Percentiles rank a stretch among this genome's conserved stretches.
phyloP scores from a whole-genome alignment of 2,113 vertebrate genomes.

The Meles meles region DNA sequence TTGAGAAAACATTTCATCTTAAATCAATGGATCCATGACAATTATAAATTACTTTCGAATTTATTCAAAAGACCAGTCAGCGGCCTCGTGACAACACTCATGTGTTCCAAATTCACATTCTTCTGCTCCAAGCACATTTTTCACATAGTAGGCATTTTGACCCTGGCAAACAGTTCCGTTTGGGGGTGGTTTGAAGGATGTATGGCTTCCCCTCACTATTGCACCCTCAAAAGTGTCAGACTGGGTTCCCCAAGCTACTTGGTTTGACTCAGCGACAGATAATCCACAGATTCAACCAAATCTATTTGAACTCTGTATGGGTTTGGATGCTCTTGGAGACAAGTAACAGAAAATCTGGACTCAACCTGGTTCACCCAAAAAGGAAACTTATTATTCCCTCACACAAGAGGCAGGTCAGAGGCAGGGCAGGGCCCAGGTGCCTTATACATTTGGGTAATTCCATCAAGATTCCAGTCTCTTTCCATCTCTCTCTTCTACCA shows the following conservation, averaged over 20 bases:
- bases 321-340: background rate
- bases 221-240: background rate
- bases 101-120: background rate
- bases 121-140: background rate
- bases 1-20: constrained; percentile 41
- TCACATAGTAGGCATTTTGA: background rate
- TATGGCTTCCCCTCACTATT: background rate
- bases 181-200: background rate
- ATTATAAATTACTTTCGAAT: constrained; percentile 59
- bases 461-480: background rate
- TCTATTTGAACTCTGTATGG: background rate
- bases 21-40: constrained; percentile 49
- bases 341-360: background rate
- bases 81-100: background rate
- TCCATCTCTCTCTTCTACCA: background rate
- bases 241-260: background rate
- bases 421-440: too few relatives aligned
- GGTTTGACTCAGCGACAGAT: background rate
- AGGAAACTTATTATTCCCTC: background rate
- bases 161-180: background rate
- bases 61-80: background rate
- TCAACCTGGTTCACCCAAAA: background rate
- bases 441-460: background rate
- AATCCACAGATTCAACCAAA: background rate
- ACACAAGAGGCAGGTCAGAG: background rate